A percentile compares a stretch with the other conserved stretches of the same genome.
Evolutionary conservation across 2,113 vertebrate genomes (phyloP).

Genomic region (Cnemophilus loriae): DNA sequence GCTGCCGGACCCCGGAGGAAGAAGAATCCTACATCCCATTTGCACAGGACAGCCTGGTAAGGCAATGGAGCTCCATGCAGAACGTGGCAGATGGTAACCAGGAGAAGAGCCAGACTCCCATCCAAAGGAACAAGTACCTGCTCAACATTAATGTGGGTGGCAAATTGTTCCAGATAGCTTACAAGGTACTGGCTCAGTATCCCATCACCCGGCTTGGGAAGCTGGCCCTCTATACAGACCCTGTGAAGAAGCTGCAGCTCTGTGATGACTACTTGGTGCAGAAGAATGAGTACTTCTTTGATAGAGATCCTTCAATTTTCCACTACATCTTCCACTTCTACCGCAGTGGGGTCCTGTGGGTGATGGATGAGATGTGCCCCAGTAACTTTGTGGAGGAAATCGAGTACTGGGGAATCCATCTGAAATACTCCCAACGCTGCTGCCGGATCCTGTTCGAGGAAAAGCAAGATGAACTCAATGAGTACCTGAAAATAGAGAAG

Average conservation of each 20-base stretch:
- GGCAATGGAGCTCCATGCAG: constrained; percentile 84
- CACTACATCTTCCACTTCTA: constrained; percentile 89
- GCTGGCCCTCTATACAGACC: constrained; percentile 77
- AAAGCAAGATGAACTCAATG: constrained; percentile 76
- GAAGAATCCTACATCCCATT: constrained; percentile 74
- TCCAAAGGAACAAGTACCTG: constrained; percentile 56
- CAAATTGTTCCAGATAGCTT: constrained; percentile 77
- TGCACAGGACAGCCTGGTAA: constrained; percentile 79
- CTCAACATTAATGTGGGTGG: constrained; percentile 86
- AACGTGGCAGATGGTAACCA: constrained; percentile 37
- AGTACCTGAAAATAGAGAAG: constrained; percentile 77
- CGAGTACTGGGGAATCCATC: constrained; percentile 81
- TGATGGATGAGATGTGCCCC: constrained; percentile 79
- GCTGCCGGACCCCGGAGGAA: constrained; percentile 51
- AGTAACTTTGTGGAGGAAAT: constrained; percentile 82
- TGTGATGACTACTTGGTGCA: constrained; percentile 87
- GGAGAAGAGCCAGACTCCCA: background rate
- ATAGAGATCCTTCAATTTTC: constrained; percentile 85
- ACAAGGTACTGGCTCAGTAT: constrained; percentile 67
- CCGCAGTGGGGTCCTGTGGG: constrained; percentile 79
- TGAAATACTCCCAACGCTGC: constrained; percentile 76
- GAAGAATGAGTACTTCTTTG: constrained; percentile 87
- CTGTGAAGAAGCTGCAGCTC: constrained; percentile 74
- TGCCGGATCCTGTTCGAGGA: constrained; percentile 82
- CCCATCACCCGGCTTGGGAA: constrained; percentile 81